Percentiles rank a stretch among this genome's conserved stretches.
These are phyloP conservation scores for Coelopa pilipes DNA, from an alignment of 2,888 invertebrate genomes.

Conservation along the genomic window DNA sequence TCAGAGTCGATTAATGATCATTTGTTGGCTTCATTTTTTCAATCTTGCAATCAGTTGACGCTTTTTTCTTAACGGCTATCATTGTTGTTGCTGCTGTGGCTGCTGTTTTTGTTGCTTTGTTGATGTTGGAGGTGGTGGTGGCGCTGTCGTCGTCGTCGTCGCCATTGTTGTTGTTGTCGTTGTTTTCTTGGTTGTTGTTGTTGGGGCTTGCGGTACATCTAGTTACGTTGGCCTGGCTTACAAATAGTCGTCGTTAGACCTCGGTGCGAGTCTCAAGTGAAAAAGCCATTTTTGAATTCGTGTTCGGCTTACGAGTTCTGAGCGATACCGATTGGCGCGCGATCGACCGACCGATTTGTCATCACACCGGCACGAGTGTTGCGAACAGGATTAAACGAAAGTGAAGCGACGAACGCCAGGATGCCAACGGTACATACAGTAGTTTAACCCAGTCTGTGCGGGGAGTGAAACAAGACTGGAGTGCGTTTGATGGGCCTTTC, in stretches of 20 bases:
- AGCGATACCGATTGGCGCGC: no score
- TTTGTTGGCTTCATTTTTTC: constrained; percentile 14
- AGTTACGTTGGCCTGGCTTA: constrained; percentile 51
- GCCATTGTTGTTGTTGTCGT: no score
- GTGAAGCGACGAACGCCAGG: background rate
- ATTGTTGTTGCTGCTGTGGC: background rate
- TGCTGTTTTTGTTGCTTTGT: no score
- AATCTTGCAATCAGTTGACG: constrained; percentile 20
- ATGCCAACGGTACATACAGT: background rate
- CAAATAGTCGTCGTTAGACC: constrained; percentile 54
- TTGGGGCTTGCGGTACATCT: constrained; percentile 33
- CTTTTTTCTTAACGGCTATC: constrained; percentile 3
- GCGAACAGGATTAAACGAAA: background rate
- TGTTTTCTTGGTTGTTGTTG: background rate
- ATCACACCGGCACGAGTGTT: background rate
- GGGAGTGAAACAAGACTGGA: no score
- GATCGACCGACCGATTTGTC: no score
- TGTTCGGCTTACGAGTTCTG: background rate
- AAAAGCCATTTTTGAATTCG: background rate
- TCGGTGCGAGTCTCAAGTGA: constrained; percentile 48
- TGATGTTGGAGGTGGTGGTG: background rate
- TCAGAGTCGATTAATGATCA: constrained; percentile 13
- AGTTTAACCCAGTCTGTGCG: no score
- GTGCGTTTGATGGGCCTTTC: no score
- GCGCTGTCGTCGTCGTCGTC: background rate